Conservation (phyloP, 2,113 vertebrate species). For the Sinosuthora webbiana region DNA sequence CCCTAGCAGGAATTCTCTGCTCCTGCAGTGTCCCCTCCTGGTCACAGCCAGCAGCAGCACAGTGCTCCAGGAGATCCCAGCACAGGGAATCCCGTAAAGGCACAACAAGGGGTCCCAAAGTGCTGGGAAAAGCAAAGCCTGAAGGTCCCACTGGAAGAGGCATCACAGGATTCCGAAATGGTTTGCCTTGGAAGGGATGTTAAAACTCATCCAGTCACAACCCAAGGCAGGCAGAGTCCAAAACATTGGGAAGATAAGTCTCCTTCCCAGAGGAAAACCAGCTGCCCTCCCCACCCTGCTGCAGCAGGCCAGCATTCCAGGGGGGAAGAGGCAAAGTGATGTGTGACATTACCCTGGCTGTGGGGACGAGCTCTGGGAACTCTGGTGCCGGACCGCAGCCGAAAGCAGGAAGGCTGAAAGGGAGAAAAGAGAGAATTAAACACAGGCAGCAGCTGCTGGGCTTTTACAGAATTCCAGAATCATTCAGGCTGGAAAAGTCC, state of each 20-base stretch:
- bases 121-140: accelerated
- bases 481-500: not conserved
- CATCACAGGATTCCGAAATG: not conserved
- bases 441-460: not conserved
- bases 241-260: not conserved
- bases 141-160: not conserved
- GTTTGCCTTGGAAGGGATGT: not conserved
- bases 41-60: not conserved
- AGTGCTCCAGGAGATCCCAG: not conserved
- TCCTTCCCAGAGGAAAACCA: not conserved
- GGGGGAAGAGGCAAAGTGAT: not conserved
- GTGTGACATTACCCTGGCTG: conserved; percentile 44
- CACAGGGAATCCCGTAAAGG: not conserved
- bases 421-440: not conserved
- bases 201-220: not conserved
- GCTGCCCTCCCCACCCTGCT: not conserved
- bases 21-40: conserved; percentile 33
- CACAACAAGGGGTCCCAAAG: not conserved
- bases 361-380: not conserved
- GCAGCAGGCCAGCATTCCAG: not conserved
- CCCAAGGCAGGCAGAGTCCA: not conserved
- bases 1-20: not conserved
- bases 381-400: not conserved
- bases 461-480: not conserved
- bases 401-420: conserved; percentile 36